phyloP scores from a whole-genome alignment of 2,888 invertebrate genomes.

The Seladonia tumulorum region DNA sequence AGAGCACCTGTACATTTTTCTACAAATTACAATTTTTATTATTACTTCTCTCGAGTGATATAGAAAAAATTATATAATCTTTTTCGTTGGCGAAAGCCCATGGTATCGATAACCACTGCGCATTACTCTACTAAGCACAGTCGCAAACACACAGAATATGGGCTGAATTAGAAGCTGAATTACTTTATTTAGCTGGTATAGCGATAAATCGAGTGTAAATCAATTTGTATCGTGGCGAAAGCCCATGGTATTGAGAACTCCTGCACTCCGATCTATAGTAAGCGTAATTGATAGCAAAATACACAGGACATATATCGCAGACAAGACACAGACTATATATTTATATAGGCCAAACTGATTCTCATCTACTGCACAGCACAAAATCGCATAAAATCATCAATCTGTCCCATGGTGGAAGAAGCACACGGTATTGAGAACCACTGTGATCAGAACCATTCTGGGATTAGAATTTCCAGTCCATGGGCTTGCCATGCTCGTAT shows the following conservation, averaged over 20 bases:
- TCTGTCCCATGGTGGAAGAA: background rate
- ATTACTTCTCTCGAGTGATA: background rate
- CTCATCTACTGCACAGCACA: background rate
- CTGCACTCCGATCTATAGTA: background rate
- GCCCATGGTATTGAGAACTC: background rate
- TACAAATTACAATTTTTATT: background rate
- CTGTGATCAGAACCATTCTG: background rate
- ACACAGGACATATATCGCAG: background rate
- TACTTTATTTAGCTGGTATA: background rate
- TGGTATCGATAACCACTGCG: background rate
- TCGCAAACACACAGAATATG: background rate
- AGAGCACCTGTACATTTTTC: background rate
- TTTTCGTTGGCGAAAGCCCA: background rate
- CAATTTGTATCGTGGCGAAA: background rate
- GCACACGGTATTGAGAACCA: background rate
- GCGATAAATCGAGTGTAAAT: background rate
- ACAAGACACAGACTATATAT: background rate
- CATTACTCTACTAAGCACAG: background rate
- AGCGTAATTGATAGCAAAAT: background rate
- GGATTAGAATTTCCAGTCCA: background rate
- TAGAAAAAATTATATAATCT: background rate
- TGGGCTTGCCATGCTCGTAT: background rate
- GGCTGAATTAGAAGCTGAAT: background rate
- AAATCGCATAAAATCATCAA: background rate
- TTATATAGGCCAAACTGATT: background rate